Base-by-base conservation (phyloP, 2,113 vertebrate genomes). In the Cardinalis cardinalis region DNA sequence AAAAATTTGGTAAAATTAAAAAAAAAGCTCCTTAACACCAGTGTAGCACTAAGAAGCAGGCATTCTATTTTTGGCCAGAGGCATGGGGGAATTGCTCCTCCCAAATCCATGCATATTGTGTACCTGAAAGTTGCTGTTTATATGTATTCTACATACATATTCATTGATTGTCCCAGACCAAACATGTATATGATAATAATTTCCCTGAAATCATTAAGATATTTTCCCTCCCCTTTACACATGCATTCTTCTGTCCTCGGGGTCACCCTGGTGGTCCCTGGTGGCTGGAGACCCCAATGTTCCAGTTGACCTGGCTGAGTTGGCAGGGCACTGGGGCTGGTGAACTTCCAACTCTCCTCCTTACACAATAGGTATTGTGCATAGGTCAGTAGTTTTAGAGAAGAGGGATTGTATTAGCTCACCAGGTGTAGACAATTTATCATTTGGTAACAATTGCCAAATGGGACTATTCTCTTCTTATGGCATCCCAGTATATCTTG, bases 191-290 rank as follows among this genome's bases (percentile, higher is more conserved):
- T 24, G 12, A 24, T 29, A 48, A 64, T 48, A 0, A 48, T 64
- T 73, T 64, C 9, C 15, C 41, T 19, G 12, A 64, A 73, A 40
- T 29, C 6, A 40, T 46, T 28, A 55, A 18, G 3, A 6, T 46
- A 6, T 40, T 64, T 72, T 14, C 23, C 28, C n/a, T 83, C 14
- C n/a, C 14, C 23, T 38, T 28, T 55, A 18, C 11, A 11, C 11
- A 23, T 18, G n/a, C 3, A 3, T n/a, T 46, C n/a, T 46, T 55
- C n/a, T 23, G 7, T n/a, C 40, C 18, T 63, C 0, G 0, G 11
- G 23, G 18, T 46, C 40, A 38, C 18, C 28, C 9, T 46, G 40
- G 28, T 55, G 29, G 58, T 55, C n/a, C 29, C 24, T 12, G 14
- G 6, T 55, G n/a, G 23, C 2, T 38, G 16, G 29, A 46, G 23